Evolutionary conservation across 2,797 vertebrate species (phyloP).

Genomic region (Dipus sagitta): DNA sequence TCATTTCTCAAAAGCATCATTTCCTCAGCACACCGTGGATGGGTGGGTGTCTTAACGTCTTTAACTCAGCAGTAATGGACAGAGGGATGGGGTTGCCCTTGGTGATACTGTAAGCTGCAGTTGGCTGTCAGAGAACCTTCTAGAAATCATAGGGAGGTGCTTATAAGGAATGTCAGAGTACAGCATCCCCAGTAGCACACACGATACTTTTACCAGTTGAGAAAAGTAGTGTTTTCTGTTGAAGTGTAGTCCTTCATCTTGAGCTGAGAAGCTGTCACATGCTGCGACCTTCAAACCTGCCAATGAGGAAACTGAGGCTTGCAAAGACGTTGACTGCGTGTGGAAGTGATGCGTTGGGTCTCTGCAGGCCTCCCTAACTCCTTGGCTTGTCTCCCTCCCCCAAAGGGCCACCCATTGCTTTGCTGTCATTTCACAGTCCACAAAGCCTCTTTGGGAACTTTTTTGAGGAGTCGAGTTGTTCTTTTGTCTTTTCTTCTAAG

Average conservation of each 20-base stretch:
- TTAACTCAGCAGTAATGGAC: background rate
- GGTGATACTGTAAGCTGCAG: background rate
- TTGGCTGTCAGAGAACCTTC: background rate
- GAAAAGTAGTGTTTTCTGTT: background rate
- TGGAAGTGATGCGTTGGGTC: background rate
- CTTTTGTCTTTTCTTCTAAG: slow-evolving; percentile 34
- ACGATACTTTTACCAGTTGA: background rate
- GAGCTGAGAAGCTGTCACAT: background rate
- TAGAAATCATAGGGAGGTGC: background rate
- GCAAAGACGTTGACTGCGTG: background rate
- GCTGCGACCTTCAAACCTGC: background rate
- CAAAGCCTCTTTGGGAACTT: background rate
- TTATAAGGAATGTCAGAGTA: slow-evolving; percentile 23
- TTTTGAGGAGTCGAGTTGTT: background rate
- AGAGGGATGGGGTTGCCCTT: background rate
- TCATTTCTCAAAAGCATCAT: slow-evolving; percentile 52
- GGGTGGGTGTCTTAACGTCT: background rate
- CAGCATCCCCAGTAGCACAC: background rate
- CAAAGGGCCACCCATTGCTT: background rate
- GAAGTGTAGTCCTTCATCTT: background rate
- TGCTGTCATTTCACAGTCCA: background rate
- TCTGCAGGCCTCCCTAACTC: too few relatives aligned
- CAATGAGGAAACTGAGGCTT: background rate
- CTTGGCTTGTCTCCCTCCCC: background rate
- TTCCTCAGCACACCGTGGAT: background rate